Percentiles rank a stretch among this genome's conserved stretches.
These are phyloP conservation scores for Glyphotaelius pellucidus DNA, from an alignment of 2,888 invertebrate genomes.

Conservation along the genomic window DNA sequence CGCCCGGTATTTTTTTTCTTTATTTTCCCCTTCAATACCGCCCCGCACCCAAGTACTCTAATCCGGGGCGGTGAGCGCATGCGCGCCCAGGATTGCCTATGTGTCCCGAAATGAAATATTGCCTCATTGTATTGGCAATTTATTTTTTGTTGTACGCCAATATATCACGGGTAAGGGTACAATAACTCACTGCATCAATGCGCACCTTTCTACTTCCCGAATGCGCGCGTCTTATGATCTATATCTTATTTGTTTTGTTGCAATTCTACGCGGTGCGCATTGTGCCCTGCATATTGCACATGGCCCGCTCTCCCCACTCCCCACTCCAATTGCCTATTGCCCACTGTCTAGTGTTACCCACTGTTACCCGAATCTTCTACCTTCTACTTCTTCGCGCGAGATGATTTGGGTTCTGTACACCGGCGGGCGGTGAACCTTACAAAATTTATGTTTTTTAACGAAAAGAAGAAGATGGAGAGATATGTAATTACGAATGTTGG, in stretches of 20 bases:
- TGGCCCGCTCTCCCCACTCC: slow-evolving; percentile 44
- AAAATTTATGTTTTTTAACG: too few species aligned
- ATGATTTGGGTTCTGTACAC: slow-evolving; percentile 54
- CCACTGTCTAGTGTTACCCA: neutral
- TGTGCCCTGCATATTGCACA: slow-evolving; percentile 46
- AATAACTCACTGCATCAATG: slow-evolving; percentile 66
- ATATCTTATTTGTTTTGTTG: slow-evolving; percentile 67
- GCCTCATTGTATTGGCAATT: slow-evolving; percentile 64
- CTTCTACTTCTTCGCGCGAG: slow-evolving; percentile 55
- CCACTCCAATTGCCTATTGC: neutral
- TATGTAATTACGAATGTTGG: too few species aligned
- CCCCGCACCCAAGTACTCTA: slow-evolving; percentile 32
- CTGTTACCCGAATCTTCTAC: neutral
- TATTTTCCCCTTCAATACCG: slow-evolving; percentile 25
- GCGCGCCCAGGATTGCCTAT: slow-evolving; percentile 58
- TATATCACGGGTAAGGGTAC: slow-evolving; percentile 65
- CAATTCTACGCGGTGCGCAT: slow-evolving; percentile 61
- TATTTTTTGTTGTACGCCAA: slow-evolving; percentile 65
- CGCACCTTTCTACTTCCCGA: slow-evolving; percentile 59
- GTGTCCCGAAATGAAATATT: slow-evolving; percentile 65
- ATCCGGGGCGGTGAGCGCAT: slow-evolving; percentile 53
- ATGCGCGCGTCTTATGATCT: slow-evolving; percentile 63
- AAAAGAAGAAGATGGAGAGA: too few species aligned
- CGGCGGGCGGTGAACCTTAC: slow-evolving; percentile 45
- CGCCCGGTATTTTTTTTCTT: slow-evolving; percentile 9